These are phyloP conservation scores for Drosophila nannoptera DNA, from an alignment of 1,140 invertebrate species.

Conservation along the genomic window DNA sequence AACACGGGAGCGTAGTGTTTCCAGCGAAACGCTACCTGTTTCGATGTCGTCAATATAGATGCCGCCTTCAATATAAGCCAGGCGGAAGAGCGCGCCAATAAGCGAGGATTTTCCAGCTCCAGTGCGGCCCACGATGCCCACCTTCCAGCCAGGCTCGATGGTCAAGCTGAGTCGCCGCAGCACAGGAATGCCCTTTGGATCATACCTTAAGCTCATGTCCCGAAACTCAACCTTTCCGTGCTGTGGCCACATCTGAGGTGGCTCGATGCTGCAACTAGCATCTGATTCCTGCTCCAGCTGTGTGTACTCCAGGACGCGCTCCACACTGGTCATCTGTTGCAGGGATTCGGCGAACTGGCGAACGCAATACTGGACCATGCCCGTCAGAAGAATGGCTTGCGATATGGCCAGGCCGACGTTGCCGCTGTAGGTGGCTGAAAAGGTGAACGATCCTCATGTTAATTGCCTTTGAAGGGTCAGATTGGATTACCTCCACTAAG, in stretches of 20 bases:
- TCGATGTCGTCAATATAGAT: slow-evolving; percentile 85
- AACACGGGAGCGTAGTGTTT: slow-evolving; percentile 85
- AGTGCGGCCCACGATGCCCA: slow-evolving; percentile 84
- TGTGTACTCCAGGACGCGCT: slow-evolving; percentile 88
- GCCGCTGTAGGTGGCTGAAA: slow-evolving; percentile 81
- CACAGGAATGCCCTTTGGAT: slow-evolving; percentile 82
- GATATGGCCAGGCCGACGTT: slow-evolving; percentile 90
- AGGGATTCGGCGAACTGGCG: slow-evolving; percentile 91
- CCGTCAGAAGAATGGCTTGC: slow-evolving; percentile 88
- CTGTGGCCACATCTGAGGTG: slow-evolving; percentile 79
- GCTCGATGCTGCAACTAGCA: slow-evolving; percentile 54
- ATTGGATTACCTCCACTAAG: slow-evolving; percentile 64
- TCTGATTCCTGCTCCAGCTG: slow-evolving; percentile 80
- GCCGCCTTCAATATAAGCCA: slow-evolving; percentile 81
- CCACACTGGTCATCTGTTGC: slow-evolving; percentile 91
- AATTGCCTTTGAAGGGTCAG: neutral
- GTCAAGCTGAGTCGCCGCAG: slow-evolving; percentile 84
- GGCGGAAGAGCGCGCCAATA: slow-evolving; percentile 86
- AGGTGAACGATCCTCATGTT: neutral
- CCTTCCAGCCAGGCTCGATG: slow-evolving; percentile 85
- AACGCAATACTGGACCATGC: slow-evolving; percentile 92
- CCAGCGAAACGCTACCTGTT: slow-evolving; percentile 83
- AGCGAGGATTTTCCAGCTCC: slow-evolving; percentile 92
- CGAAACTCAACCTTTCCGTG: slow-evolving; percentile 82
- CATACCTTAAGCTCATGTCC: slow-evolving; percentile 85